A percentile compares a stretch with the other conserved stretches of the same genome.
phyloP scores from a whole-genome alignment of 2,113 vertebrate species.

The Narcine bancroftii region DNA sequence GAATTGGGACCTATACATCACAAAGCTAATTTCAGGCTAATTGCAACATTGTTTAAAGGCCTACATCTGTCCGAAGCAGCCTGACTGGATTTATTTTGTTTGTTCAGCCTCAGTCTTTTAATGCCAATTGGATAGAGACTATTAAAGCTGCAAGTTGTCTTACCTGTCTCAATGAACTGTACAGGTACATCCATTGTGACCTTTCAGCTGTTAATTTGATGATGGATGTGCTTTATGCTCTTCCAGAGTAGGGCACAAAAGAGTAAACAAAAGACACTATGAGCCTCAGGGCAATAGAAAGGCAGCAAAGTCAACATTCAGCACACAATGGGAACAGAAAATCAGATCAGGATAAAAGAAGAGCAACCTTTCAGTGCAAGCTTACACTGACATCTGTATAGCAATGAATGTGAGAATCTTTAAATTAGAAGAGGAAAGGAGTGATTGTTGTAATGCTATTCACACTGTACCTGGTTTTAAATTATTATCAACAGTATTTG shows the following conservation, averaged over 20 bases:
- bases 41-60: constrained; percentile 20
- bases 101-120: constrained; percentile 39
- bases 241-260: constrained; percentile 47
- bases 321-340: constrained; percentile 44
- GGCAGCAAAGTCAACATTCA: constrained; percentile 48
- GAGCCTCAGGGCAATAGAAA: constrained; percentile 45
- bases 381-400: neutral
- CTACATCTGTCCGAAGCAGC: constrained; percentile 33
- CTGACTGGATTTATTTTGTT: constrained; percentile 31
- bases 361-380: constrained; percentile 5
- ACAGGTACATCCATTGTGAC: constrained; percentile 39
- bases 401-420: neutral
- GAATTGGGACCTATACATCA: constrained; percentile 44
- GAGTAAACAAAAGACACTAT: constrained; percentile 50
- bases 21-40: constrained; percentile 44
- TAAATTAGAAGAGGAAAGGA: neutral
- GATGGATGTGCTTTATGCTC: constrained; percentile 43
- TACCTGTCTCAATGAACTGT: constrained; percentile 41
- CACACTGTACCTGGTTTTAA: neutral
- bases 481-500: neutral
- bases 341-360: constrained; percentile 38
- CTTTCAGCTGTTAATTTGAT: constrained; percentile 43
- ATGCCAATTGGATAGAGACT: constrained; percentile 41
- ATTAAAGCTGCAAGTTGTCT: constrained; percentile 42
- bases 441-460: neutral